A percentile compares a stretch with the other conserved stretches of the same genome.
These are phyloP conservation scores for Coremacera marginata DNA, from an alignment of 2,888 invertebrate species.

Conservation along the genomic window DNA sequence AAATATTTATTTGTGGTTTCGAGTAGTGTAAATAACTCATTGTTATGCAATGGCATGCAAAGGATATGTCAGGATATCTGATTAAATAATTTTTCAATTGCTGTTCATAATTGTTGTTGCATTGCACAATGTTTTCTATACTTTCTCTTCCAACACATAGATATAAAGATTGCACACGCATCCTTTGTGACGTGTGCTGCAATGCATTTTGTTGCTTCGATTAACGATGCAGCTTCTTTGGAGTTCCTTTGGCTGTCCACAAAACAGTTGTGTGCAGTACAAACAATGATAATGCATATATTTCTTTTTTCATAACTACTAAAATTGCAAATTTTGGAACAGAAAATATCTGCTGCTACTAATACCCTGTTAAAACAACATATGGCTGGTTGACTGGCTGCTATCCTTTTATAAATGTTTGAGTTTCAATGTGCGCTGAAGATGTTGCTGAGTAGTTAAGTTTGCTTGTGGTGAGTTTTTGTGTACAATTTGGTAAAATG, in stretches of 20 bases:
- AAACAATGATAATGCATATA: conserved; percentile 9
- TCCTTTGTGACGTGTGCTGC: not conserved
- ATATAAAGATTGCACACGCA: conserved; percentile 18
- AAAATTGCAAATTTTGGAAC: not conserved
- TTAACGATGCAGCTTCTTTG: not conserved
- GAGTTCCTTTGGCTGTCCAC: not conserved
- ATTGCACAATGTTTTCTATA: not conserved
- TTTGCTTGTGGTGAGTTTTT: too few relatives aligned
- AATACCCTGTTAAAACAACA: not conserved
- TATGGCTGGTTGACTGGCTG: conserved; percentile 3
- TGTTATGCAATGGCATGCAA: not conserved
- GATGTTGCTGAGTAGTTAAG: too few relatives aligned
- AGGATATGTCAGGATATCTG: not conserved
- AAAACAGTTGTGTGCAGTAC: not conserved
- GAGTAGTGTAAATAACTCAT: not conserved
- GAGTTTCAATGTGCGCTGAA: not conserved
- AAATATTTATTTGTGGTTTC: too few relatives aligned
- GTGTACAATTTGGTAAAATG: not conserved
- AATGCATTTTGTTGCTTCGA: not conserved
- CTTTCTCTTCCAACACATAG: not conserved
- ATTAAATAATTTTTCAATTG: not conserved
- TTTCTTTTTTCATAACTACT: not conserved
- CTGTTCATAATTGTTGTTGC: not conserved
- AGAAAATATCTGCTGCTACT: not conserved
- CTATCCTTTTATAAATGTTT: conserved; percentile 19